These are phyloP conservation scores for Rotaria sp. DNA, from an alignment of 2,888 invertebrate species.

Conservation along the genomic window DNA sequence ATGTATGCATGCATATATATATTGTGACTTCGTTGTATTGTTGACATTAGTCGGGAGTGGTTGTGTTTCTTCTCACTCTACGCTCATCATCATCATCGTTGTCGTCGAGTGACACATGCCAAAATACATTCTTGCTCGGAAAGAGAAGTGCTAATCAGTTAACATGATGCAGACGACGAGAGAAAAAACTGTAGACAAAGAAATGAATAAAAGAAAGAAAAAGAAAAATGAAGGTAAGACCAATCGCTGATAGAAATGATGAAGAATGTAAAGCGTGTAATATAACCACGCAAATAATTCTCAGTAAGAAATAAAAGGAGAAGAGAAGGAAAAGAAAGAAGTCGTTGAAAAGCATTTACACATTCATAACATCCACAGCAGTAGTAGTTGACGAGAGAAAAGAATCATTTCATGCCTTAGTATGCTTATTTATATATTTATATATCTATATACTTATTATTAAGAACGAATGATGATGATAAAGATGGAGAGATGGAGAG, in stretches of 20 bases:
- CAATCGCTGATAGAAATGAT: neutral
- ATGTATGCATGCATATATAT: neutral
- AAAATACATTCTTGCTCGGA: neutral
- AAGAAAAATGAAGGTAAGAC: neutral
- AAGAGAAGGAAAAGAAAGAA: neutral
- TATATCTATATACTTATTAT: slow-evolving; percentile 3
- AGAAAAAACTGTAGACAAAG: neutral
- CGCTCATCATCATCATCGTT: neutral
- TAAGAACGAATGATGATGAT: slow-evolving; percentile 5
- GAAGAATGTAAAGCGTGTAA: slow-evolving; percentile 6
- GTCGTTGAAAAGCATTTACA: neutral
- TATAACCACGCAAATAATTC: neutral
- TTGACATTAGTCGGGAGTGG: neutral
- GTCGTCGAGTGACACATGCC: neutral
- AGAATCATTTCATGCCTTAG: slow-evolving; percentile 19
- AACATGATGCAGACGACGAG: neutral
- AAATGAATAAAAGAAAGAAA: neutral
- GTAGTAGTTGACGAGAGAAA: slow-evolving; percentile 1
- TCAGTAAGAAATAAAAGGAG: neutral
- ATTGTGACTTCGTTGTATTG: neutral
- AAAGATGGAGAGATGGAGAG: neutral
- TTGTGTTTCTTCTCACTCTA: neutral
- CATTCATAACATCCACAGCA: neutral
- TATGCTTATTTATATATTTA: neutral
- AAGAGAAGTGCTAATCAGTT: slow-evolving; percentile 24